These are phyloP conservation scores for Invenusta paracnida DNA, from an alignment of 2,888 invertebrate genomes.

Conservation along the genomic window DNA sequence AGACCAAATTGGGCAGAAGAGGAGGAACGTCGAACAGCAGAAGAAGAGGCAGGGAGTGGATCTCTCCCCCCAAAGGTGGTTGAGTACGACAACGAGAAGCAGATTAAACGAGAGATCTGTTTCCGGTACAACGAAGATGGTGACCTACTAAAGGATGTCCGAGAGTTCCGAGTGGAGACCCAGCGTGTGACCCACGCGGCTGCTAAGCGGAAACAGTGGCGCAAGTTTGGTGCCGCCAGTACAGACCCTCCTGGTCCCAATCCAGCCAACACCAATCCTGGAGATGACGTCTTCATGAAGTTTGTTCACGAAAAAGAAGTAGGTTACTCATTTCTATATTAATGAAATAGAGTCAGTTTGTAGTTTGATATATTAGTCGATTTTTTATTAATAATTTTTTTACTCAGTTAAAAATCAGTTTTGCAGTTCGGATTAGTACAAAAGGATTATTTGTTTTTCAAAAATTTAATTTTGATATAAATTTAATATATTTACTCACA, in stretches of 20 bases:
- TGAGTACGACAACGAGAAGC: neutral
- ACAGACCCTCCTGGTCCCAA: conserved; percentile 93
- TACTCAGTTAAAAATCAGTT: too few relatives aligned
- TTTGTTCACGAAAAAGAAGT: conserved; percentile 62
- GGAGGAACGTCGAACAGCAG: conserved; percentile 15
- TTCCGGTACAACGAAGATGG: conserved; percentile 28
- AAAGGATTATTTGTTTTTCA: too few relatives aligned
- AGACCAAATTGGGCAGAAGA: neutral
- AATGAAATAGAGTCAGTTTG: too few relatives aligned
- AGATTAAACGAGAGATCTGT: neutral
- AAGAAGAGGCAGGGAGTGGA: neutral
- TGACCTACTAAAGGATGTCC: neutral
- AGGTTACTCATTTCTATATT: too few relatives aligned
- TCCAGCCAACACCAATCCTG: conserved; percentile 89
- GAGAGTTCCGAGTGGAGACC: conserved; percentile 67
- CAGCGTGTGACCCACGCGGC: conserved; percentile 74
- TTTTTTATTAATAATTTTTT: too few relatives aligned
- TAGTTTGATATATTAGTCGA: too few relatives aligned
- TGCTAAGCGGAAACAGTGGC: conserved; percentile 83
- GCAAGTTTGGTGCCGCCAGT: conserved; percentile 85
- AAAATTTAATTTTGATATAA: too few relatives aligned
- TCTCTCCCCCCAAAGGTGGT: neutral
- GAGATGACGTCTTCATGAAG: conserved; percentile 89
- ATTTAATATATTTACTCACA: too few relatives aligned
- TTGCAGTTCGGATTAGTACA: too few relatives aligned